These are phyloP conservation scores for Agrochola lychnidis DNA, from an alignment of 2,888 invertebrate species.

Conservation along the genomic window DNA sequence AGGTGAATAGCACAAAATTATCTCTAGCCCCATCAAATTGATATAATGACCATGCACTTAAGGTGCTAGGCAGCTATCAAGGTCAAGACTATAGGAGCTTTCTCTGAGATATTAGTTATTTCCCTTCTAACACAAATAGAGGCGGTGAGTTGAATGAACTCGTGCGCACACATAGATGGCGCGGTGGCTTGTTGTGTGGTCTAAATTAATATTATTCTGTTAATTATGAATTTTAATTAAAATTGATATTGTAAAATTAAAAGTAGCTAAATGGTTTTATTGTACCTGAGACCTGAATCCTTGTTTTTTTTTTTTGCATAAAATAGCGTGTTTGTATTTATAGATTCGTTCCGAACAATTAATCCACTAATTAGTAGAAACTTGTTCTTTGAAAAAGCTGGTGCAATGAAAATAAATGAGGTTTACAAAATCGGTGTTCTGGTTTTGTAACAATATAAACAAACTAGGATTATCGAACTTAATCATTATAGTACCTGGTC, in stretches of 20 bases:
- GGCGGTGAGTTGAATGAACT: constrained; percentile 61
- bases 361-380: not conserved
- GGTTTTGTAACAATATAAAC: not conserved
- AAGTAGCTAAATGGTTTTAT: not conserved
- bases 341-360: constrained; percentile 31
- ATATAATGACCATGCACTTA: constrained; percentile 50
- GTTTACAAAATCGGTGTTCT: too few species aligned
- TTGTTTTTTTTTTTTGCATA: too few species aligned
- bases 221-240: constrained; percentile 8
- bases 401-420: not conserved
- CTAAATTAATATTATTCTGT: constrained; percentile 29
- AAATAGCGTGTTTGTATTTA: not conserved
- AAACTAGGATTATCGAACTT: not conserved
- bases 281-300: not conserved
- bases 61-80: constrained; percentile 44
- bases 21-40: constrained; percentile 39
- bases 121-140: constrained; percentile 64
- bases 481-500: not conserved
- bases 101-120: constrained; percentile 47
- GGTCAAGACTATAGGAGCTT: constrained; percentile 50
- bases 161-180: constrained; percentile 47
- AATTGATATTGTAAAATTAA: not conserved
- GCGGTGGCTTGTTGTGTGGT: constrained; percentile 47
- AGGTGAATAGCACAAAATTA: constrained; percentile 40
- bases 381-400: not conserved